Evolutionary conservation across 2,113 vertebrate species (phyloP).

Genomic region (Silurus meridionalis): DNA sequence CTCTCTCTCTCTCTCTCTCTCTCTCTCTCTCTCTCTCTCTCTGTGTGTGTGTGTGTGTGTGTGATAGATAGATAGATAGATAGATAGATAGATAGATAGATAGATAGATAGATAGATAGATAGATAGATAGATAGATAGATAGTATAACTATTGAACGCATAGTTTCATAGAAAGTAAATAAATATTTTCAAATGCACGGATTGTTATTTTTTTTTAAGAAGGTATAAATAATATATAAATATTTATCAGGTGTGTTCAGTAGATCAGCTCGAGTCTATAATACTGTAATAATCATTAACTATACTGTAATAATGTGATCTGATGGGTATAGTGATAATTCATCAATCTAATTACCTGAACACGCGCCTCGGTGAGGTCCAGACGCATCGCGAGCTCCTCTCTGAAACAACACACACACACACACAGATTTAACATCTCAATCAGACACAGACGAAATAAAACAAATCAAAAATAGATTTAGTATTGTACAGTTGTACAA

Average conservation of each 20-base stretch:
- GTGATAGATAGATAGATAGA: no score
- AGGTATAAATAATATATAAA: not conserved
- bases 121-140: not conserved
- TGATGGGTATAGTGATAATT: not conserved
- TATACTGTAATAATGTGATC: not conserved
- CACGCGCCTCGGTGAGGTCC: constrained; percentile 95
- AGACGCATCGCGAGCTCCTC: constrained; percentile 97
- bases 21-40: no score
- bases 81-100: not conserved
- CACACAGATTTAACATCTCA: not conserved
- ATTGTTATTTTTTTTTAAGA: not conserved
- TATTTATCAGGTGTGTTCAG: not conserved
- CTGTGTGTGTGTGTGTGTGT: no score
- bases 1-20: no score
- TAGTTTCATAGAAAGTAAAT: not conserved
- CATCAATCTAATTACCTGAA: constrained; percentile 80
- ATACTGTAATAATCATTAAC: not conserved
- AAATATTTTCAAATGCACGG: not conserved
- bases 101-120: not conserved
- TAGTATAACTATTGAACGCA: no score
- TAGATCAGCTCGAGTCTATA: not conserved
- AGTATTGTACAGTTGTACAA: no score
- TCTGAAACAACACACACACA: constrained; percentile 68
- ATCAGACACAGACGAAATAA: not conserved
- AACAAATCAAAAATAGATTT: not conserved